These are phyloP conservation scores for Drosophila ohnishii DNA, from an alignment of 1,140 invertebrate genomes.

Conservation along the genomic window DNA sequence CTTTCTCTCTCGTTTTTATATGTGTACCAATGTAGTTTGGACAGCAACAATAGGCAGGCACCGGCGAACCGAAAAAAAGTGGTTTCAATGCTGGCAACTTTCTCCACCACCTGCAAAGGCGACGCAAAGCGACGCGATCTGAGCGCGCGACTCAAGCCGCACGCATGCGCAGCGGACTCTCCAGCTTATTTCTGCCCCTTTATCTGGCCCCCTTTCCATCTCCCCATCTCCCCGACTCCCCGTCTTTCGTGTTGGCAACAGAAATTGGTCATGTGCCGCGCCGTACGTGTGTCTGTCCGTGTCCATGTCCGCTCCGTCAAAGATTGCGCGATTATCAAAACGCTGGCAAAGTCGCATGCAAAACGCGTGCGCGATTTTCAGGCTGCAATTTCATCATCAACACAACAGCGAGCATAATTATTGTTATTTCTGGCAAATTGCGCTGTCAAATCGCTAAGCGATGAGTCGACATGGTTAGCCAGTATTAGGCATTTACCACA, in stretches of 20 bases:
- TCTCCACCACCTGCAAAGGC: slow-evolving; percentile 70
- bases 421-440: slow-evolving; percentile 57
- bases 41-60: slow-evolving; percentile 63
- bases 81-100: slow-evolving; percentile 80
- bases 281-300: slow-evolving; percentile 45
- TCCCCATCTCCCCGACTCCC: background rate
- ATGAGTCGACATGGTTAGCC: slow-evolving; percentile 14
- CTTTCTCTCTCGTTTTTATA: slow-evolving; percentile 22
- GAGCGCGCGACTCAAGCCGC: slow-evolving; percentile 52
- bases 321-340: slow-evolving; percentile 73
- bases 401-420: slow-evolving; percentile 45
- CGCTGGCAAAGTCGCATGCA: slow-evolving; percentile 54
- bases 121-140: slow-evolving; percentile 32
- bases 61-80: slow-evolving; percentile 65
- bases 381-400: slow-evolving; percentile 70
- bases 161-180: slow-evolving; percentile 51
- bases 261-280: slow-evolving; percentile 58
- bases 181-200: slow-evolving; percentile 21
- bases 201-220: slow-evolving; percentile 1
- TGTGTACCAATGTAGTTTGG: slow-evolving; percentile 39
- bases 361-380: slow-evolving; percentile 71
- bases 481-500: background rate
- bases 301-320: slow-evolving; percentile 22
- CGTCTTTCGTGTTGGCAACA: slow-evolving; percentile 37
- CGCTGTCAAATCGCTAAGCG: slow-evolving; percentile 33